These are phyloP conservation scores for Catharus ustulatus DNA, from an alignment of 2,797 vertebrate genomes.

Conservation along the genomic window DNA sequence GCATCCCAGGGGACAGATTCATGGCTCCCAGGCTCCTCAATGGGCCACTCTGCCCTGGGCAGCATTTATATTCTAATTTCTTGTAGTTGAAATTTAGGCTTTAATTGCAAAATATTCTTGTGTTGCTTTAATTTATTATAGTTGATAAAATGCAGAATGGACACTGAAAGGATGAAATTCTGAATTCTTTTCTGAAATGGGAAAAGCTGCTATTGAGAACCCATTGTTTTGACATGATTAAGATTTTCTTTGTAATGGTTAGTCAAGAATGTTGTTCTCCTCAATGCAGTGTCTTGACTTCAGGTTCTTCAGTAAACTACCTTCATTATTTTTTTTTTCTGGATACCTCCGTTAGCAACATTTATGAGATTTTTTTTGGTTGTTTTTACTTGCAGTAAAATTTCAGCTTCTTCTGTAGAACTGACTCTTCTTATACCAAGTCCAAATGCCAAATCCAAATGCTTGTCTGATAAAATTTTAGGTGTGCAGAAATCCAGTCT, in stretches of 20 bases:
- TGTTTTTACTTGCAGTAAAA: neutral
- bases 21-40: neutral
- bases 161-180: neutral
- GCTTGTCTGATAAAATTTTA: neutral
- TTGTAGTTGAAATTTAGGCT: neutral
- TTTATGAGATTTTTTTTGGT: neutral
- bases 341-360: neutral
- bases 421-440: neutral
- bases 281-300: neutral
- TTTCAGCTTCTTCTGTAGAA: neutral
- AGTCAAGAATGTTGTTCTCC: neutral
- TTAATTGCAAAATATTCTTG: neutral
- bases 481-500: neutral
- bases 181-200: neutral
- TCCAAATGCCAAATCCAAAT: neutral
- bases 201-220: neutral
- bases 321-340: neutral
- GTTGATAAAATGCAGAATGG: neutral
- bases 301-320: neutral
- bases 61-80: neutral
- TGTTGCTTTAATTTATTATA: neutral
- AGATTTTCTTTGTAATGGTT: neutral
- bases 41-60: neutral
- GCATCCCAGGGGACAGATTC: rapidly evolving
- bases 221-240: neutral